Percentiles rank a stretch among this genome's conserved stretches.
Conservation (phyloP, 2,113 vertebrate genomes). For the Sinocyclocheilus grahami region DNA sequence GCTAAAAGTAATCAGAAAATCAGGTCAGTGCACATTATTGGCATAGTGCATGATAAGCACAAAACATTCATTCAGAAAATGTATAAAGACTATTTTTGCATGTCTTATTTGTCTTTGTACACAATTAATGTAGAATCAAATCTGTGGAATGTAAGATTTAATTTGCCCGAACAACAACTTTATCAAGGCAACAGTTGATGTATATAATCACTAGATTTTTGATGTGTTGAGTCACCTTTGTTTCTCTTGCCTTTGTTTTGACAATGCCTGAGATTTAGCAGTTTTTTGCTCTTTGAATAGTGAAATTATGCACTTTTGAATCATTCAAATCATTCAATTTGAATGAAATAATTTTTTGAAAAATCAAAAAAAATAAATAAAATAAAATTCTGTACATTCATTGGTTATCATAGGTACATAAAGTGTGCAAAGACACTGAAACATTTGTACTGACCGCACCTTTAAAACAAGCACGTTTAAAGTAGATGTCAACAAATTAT, state of each 20-base stretch:
- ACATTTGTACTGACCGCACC: neutral
- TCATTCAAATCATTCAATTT: neutral
- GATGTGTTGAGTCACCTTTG: constrained; percentile 67
- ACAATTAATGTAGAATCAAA: neutral
- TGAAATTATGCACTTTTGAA: neutral
- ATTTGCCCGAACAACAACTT: neutral
- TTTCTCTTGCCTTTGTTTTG: constrained; percentile 55
- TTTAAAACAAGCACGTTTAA: neutral
- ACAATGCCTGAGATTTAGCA: constrained; percentile 27
- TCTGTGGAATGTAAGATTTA: neutral
- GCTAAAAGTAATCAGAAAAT: neutral
- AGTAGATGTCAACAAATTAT: too few species aligned
- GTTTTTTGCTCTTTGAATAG: constrained; percentile 20
- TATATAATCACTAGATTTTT: constrained; percentile 69
- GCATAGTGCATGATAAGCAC: neutral
- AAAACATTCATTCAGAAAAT: neutral
- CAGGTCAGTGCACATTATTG: neutral
- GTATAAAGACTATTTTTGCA: neutral
- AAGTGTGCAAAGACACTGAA: neutral
- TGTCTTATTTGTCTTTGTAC: neutral
- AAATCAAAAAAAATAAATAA: too few species aligned
- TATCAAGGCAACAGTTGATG: neutral
- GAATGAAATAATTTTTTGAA: neutral
- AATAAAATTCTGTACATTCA: too few species aligned
- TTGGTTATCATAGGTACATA: neutral